Conservation (phyloP, 2,888 invertebrate species). For the Drosophila austrosaltans region DNA sequence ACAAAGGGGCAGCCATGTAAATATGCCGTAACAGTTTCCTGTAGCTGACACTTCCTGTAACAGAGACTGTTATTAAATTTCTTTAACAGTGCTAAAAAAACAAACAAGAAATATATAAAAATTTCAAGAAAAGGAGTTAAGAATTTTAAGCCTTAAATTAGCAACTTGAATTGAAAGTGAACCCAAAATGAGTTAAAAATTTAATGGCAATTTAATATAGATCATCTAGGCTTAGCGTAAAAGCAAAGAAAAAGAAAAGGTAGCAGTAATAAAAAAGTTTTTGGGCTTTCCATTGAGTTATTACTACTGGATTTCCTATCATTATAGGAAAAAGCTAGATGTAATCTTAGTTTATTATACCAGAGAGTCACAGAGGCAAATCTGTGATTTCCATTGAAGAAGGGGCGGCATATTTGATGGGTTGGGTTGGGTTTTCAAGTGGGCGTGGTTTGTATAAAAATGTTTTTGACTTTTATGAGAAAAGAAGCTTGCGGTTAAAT, state of each 20-base stretch:
- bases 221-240: conserved; percentile 1
- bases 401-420: not conserved
- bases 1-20: not conserved
- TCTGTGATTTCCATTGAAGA: conserved; percentile 11
- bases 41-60: not conserved
- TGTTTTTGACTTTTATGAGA: conserved; percentile 47
- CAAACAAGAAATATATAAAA: too few relatives aligned
- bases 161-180: conserved; percentile 1
- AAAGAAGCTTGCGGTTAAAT: conserved; percentile 60
- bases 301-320: conserved; percentile 12
- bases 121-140: not conserved
- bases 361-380: not conserved
- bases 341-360: conserved; percentile 10
- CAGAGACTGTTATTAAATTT: not conserved
- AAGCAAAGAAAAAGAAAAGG: conserved; percentile 1
- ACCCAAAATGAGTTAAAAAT: conserved; percentile 5
- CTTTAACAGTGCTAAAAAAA: not conserved
- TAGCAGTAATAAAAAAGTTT: conserved; percentile 11
- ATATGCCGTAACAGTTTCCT: not conserved
- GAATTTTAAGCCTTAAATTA: conserved; percentile 4
- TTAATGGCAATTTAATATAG: conserved; percentile 9
- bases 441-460: conserved; percentile 9
- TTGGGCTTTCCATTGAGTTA: conserved; percentile 8
- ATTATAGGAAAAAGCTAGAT: conserved; percentile 11
- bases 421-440: not conserved